These are phyloP conservation scores for Castor canadensis DNA, from an alignment of 2,113 vertebrate species.

Conservation along the genomic window DNA sequence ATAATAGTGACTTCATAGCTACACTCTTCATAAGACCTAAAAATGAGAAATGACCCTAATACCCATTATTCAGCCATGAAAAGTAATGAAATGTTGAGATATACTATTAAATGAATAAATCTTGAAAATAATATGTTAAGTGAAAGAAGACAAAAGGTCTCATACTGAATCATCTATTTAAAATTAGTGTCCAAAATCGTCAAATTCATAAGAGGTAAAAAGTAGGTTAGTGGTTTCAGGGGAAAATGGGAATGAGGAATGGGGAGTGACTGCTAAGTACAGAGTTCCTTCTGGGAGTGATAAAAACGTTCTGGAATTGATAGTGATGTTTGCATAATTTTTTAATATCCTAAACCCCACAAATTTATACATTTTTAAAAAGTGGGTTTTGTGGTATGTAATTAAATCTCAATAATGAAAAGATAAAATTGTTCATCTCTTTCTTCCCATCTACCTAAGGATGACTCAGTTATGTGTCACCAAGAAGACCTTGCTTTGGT, in stretches of 20 bases:
- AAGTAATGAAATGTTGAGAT: too few species aligned
- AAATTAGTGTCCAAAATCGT: too few species aligned
- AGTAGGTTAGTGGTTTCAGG: too few species aligned
- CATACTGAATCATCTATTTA: too few species aligned
- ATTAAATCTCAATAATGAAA: not conserved
- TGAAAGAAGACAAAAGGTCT: too few species aligned
- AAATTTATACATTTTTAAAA: not conserved
- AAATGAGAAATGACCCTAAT: not conserved
- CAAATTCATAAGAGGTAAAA: too few species aligned
- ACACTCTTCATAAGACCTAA: not conserved
- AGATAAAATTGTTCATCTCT: not conserved
- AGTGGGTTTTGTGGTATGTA: not conserved
- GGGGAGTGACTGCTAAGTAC: too few species aligned
- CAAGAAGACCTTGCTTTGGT: not conserved
- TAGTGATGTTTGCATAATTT: not conserved
- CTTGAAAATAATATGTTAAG: not conserved
- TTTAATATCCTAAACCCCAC: not conserved
- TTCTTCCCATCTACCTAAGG: not conserved
- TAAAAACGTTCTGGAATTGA: not conserved
- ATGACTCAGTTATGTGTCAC: conserved; percentile 20
- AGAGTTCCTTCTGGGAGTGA: not conserved
- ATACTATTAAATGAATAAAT: not conserved
- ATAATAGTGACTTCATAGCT: not conserved
- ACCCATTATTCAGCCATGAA: not conserved
- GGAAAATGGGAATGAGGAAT: not conserved